Conservation (phyloP, 2,888 invertebrate species). For the Lacanobia wlatinum region DNA sequence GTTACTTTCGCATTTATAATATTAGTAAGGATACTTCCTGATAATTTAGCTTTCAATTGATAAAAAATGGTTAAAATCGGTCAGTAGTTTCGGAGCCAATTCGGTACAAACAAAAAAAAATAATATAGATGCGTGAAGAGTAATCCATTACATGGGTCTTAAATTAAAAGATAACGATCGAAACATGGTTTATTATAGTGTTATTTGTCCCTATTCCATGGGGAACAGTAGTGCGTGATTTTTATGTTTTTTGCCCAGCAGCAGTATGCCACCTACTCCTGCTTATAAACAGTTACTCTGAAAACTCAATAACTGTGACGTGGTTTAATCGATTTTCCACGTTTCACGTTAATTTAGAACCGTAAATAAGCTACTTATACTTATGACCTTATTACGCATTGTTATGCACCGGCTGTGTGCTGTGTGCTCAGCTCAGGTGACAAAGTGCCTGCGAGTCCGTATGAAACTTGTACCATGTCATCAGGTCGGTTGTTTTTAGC, state of each 20-base stretch:
- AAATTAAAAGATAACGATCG: neutral
- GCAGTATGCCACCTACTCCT: neutral
- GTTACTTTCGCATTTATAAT: too few species aligned
- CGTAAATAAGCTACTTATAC: slow-evolving; percentile 28
- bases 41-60: too few species aligned
- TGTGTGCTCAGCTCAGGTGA: too few species aligned
- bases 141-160: neutral
- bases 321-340: slow-evolving; percentile 42
- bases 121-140: too few species aligned
- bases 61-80: too few species aligned
- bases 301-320: slow-evolving; percentile 25
- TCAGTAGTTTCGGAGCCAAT: too few species aligned
- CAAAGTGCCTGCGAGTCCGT: neutral
- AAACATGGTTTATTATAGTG: neutral
- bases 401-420: neutral
- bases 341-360: slow-evolving; percentile 45
- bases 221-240: neutral
- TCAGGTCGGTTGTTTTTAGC: neutral
- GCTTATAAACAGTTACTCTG: slow-evolving; percentile 12
- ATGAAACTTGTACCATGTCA: neutral
- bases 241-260: neutral
- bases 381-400: slow-evolving; percentile 26
- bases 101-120: too few species aligned
- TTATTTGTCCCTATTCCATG: neutral
- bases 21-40: too few species aligned